Evolutionary conservation across 92 coral and sea anemone species (phyloP), one percentile per base, ranked within the genome.

Genomic region (Pocillopora meandrina): DNA sequence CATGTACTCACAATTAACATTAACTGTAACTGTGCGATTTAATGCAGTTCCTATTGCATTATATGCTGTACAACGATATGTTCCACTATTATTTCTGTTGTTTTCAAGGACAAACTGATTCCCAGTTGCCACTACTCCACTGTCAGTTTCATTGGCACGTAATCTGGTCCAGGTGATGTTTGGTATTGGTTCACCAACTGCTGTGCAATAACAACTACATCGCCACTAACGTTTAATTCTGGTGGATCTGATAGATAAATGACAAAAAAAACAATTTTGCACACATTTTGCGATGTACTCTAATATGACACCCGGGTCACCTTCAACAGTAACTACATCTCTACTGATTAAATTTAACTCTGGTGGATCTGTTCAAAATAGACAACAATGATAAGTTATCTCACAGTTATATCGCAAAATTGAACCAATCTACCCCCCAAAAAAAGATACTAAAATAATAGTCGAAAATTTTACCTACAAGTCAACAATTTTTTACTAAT

Each of bases 31-130:
- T 3, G 86, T 72, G 15, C 62, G 82, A 35, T 52, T 59, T 16
- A 74, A 61, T 11, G 76, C 72, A 34, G 82, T 82, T 85, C 92
- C 92, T 35, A 90, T 85, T 19, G 90, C 90, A 66, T 90, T 90
- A 82, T 47, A 69, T 15, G 82, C 93, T 7, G 83, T 65, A 63
- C 93, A 90, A 19, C 71, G 56, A 64, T 87, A 87, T 14, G 68
- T 73, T 55, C 93, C 93, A n/a, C 61, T 70, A 21, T 80, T 71
- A 4, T 19, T 60, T 79, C 89, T 87, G 57, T 81, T 81, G 58
- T 58, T 81, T 59, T 9, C n/a, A 14, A 81, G 26, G 35, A 10
- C 60, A 58, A 57, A 56, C 12, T 16, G 16, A 1, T 52, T 15
- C 5, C 49, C 83, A 66, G n/a, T 23, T 14, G 18, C 65, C 21